Base-by-base conservation (phyloP, 1,140 invertebrate species). In the Vanessa atalanta region DNA sequence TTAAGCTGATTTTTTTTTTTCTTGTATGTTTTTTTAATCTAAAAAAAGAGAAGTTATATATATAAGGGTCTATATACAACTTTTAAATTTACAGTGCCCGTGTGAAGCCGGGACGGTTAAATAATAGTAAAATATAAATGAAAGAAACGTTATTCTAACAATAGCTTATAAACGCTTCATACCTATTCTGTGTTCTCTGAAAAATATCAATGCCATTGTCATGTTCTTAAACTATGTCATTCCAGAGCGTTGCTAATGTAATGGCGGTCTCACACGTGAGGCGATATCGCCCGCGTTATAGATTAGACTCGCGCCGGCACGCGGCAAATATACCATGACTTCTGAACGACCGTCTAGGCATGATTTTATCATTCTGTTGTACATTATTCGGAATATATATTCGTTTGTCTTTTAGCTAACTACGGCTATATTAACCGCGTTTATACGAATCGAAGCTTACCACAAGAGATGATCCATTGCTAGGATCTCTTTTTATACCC, bases 281-380 rank as follows among this genome's bases (percentile, higher is more conserved):
- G 67, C 72, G 74, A 69, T 68, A 68, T 65, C 72, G 77, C 78
- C 81, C 78, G 76, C 75, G 72, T 82, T 83, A 84, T 75, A 77
- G 80, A 87, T 89, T 89, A 81, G 85, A 72, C 72, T 72, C 85
- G 83, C 79, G 76, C 53, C 69, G 76, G 81, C 86, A 86, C 87
- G 86, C 84, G 82, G 83, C 80, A 53, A 78, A 76, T 43, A 47
- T 55, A 68, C 64, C 84, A 79, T 85, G 81, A 87, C 81, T 79
- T 78, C 66, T 71, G 77, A 81, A 82, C 78, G 79, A 81, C 72
- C 65, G 69, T 76, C 71, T 75, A 73, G 61, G 74, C 75, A 78
- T 78, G 79, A 82, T 80, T 81, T 79, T 84, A 77, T 73, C 79
- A 81, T 83, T 81, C 57, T 76, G 47, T 53, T 70, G 37, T 43